Conservation (phyloP, 2,797 vertebrate species). For the Thunnus albacares region DNA sequence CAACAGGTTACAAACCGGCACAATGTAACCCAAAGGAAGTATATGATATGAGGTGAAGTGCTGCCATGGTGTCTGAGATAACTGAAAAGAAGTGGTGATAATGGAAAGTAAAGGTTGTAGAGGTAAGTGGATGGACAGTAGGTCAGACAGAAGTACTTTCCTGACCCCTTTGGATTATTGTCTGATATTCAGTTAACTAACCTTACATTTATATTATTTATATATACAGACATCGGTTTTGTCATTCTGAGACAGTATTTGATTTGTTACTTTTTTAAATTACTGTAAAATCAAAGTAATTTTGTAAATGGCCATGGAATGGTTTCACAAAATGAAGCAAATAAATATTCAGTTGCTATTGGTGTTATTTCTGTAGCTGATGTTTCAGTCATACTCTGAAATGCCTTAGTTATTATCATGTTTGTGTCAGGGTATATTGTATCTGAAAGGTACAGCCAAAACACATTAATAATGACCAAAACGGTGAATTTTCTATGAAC, state of each 20-base stretch:
- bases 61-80: not conserved
- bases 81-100: not conserved
- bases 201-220: not conserved
- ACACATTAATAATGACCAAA: no score
- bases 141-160: not conserved
- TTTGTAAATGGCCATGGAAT: no score
- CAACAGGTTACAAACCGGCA: slow-evolving; percentile 1
- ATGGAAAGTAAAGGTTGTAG: not conserved
- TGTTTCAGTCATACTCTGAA: no score
- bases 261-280: not conserved
- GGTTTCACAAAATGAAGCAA: no score
- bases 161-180: not conserved
- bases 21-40: slow-evolving; percentile 5
- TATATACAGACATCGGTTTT: not conserved
- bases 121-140: not conserved
- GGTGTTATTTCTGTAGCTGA: no score
- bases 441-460: no score
- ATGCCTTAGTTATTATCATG: no score
- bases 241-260: not conserved
- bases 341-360: no score
- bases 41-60: not conserved
- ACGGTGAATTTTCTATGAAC: no score
- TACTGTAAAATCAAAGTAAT: no score
- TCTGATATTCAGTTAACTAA: not conserved
- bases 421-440: no score